These are phyloP conservation scores for Isotomurus palustris DNA, from an alignment of 2,888 invertebrate genomes.

Conservation along the genomic window DNA sequence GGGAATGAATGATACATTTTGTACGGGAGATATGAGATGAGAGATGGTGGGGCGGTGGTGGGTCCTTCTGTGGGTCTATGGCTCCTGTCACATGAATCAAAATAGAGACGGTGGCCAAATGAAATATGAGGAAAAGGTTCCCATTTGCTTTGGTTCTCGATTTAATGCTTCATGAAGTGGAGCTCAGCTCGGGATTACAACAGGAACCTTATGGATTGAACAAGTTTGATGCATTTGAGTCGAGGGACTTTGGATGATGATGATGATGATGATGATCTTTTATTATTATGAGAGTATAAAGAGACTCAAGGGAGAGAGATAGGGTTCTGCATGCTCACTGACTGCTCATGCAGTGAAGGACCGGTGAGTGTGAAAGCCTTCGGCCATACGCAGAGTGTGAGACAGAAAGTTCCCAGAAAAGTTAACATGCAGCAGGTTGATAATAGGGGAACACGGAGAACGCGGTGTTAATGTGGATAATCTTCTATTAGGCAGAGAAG, in stretches of 20 bases:
- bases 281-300: neutral
- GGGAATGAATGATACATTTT: neutral
- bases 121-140: conserved; percentile 30
- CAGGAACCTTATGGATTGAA: too few species aligned
- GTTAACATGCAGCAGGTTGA: conserved; percentile 23
- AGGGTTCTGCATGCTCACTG: too few species aligned
- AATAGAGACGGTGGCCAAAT: conserved; percentile 30
- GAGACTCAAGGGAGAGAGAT: too few species aligned
- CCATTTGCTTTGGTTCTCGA: conserved; percentile 25
- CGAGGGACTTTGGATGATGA: too few species aligned
- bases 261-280: neutral
- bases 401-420: too few species aligned
- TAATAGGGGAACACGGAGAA: conserved; percentile 8
- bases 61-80: conserved; percentile 2
- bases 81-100: conserved; percentile 37
- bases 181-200: too few species aligned
- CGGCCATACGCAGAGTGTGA: too few species aligned
- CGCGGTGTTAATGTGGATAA: conserved; percentile 44
- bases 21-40: neutral
- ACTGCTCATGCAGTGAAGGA: too few species aligned
- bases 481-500: conserved; percentile 30
- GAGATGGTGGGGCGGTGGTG: conserved; percentile 1
- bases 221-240: too few species aligned
- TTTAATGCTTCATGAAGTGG: conserved; percentile 17
- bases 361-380: too few species aligned